These are phyloP conservation scores for Eupristina koningsbergeri DNA, from an alignment of 1,140 invertebrate genomes.

Conservation along the genomic window DNA sequence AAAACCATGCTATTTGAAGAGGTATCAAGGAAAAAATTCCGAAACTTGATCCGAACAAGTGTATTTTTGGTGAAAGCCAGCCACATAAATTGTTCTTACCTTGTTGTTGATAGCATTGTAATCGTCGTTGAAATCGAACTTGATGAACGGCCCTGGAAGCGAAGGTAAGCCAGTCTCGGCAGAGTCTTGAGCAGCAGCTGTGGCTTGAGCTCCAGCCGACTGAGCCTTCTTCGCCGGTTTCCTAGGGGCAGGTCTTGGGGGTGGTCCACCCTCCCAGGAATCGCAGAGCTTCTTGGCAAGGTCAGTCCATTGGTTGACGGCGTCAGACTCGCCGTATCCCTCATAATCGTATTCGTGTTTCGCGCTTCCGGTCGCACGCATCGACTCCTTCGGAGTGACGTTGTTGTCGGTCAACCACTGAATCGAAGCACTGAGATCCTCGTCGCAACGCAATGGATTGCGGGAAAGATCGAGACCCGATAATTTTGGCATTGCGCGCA, in stretches of 20 bases:
- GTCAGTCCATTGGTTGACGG: conserved; percentile 65
- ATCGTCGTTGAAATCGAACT: conserved; percentile 42
- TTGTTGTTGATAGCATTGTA: not conserved
- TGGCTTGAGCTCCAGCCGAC: not conserved
- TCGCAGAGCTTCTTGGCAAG: conserved; percentile 65
- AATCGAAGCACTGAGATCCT: conserved; percentile 67
- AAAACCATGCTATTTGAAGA: no score
- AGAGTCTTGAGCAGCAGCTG: not conserved
- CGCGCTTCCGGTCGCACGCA: conserved; percentile 29
- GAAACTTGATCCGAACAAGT: no score
- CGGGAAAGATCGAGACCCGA: conserved; percentile 66
- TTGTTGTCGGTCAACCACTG: conserved; percentile 69
- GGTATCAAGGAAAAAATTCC: no score
- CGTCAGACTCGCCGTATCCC: conserved; percentile 49
- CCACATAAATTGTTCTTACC: not conserved
- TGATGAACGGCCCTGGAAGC: conserved; percentile 34
- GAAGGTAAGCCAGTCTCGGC: not conserved
- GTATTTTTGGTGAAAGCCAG: no score
- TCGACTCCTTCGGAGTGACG: conserved; percentile 63
- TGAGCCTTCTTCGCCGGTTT: conserved; percentile 36
- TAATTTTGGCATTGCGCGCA: conserved; percentile 66
- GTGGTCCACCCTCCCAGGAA: conserved; percentile 59
- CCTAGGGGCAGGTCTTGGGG: conserved; percentile 47
- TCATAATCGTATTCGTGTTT: conserved; percentile 52
- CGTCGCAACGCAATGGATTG: conserved; percentile 70